Evolutionary conservation across 2,797 vertebrate species (phyloP).

Genomic region (Enteromius argenteus): DNA sequence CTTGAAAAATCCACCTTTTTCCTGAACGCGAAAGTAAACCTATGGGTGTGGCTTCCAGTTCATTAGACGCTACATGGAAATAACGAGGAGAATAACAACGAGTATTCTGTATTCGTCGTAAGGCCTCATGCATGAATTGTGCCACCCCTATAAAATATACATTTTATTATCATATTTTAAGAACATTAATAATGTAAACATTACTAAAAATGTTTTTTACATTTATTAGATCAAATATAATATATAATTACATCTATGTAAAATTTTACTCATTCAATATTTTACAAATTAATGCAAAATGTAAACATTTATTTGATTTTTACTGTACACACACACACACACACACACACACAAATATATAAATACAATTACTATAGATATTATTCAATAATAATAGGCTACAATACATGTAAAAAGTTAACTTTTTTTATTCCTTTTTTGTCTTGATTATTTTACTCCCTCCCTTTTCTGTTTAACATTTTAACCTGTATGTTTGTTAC

Average conservation of each 20-base stretch:
- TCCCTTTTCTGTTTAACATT: constrained; percentile 22
- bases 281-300: not conserved
- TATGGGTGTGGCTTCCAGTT: no score
- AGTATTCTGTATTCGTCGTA: no score
- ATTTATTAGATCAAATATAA: not conserved
- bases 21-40: no score
- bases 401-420: not conserved
- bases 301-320: not conserved
- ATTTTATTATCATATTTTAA: no score
- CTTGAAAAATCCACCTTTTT: no score
- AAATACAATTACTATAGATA: no score
- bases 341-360: not conserved
- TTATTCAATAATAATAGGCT: not conserved
- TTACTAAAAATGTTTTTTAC: not conserved
- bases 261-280: not conserved
- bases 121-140: no score
- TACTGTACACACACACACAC: not conserved
- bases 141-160: no score
- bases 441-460: not conserved
- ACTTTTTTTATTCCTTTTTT: not conserved
- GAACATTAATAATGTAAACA: not conserved
- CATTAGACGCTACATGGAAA: no score
- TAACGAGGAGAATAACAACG: no score
- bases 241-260: not conserved
- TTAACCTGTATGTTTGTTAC: constrained; percentile 39